Base-by-base conservation (phyloP, 2,113 vertebrate genomes). In the Hippopotamus amphibius region DNA sequence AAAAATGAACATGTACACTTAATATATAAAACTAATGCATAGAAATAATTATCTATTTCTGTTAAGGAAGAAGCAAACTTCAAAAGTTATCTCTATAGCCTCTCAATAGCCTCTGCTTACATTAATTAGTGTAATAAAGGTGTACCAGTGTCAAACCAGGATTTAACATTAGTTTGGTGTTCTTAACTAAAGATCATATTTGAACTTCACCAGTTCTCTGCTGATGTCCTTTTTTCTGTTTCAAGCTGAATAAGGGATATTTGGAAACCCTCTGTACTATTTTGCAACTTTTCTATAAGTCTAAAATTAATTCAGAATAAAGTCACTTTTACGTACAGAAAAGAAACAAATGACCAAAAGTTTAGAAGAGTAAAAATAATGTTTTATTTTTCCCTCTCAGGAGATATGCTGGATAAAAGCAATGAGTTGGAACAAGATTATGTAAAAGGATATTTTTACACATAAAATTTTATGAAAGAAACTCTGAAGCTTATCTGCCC, bases 241-340 rank as follows among this genome's bases (percentile, higher is more conserved):
- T 96, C 57, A 76, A 93, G 59, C 13, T 59, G 86, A 26, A 11
- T 80, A 88, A 88, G 65, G 3, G 16, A 76, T 63, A 69, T 85
- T 88, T 96, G 57, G 50, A 96, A 96, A 37, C 41, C 50, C 41
- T 69, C 37, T 28, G 7, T 76, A 50, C 26, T 81, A 66, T 66
- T 53, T 92, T 81, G 19, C 43, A 77, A 82, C 63, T 88, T 93
- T 89, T 69, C 71, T 33, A 2, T 66, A 53, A 90, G 30, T 46
- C n/a, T 88, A 77, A 95, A 97, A 66, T 86, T 86, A 96, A 41
- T 88, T 89, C 53, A 61, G 55, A 80, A 46, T 68, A 63, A 89
- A 85, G 11, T 72, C n/a, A 46, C 21, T 93, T 93, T 97, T 77
- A 89, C 74, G 48, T 59, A 48, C 21, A 41, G 84, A 93, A 92